Evolutionary conservation across 2,888 invertebrate species (phyloP).

Genomic region (Pandemis corylana): DNA sequence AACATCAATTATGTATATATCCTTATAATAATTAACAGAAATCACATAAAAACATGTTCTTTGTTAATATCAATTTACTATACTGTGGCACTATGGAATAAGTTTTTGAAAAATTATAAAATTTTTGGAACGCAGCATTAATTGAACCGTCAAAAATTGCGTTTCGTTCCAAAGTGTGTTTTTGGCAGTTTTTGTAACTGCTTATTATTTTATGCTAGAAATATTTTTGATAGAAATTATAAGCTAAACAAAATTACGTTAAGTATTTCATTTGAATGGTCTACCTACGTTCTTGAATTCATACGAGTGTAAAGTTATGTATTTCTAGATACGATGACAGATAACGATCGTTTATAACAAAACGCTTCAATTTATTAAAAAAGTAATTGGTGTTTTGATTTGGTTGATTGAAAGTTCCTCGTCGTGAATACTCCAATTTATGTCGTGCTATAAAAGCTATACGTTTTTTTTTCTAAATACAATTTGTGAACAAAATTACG

Average conservation of each 20-base stretch:
- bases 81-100: no score
- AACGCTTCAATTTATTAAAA: background rate
- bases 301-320: background rate
- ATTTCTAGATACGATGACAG: background rate
- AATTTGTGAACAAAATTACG: background rate
- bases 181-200: background rate
- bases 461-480: background rate
- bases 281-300: background rate
- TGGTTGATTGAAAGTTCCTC: slow-evolving; percentile 32
- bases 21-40: background rate
- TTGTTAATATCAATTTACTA: no score
- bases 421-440: background rate
- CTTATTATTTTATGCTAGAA: background rate
- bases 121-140: slow-evolving; percentile 20
- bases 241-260: background rate
- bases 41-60: background rate
- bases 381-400: slow-evolving; percentile 34
- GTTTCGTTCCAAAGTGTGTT: slow-evolving; percentile 41
- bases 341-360: background rate
- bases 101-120: background rate
- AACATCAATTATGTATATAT: background rate
- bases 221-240: background rate
- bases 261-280: background rate
- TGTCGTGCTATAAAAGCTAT: background rate
- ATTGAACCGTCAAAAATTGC: slow-evolving; percentile 17